Evolutionary conservation across 2,113 vertebrate species (phyloP), one percentile per base, ranked within the genome.

Genomic region (Oncorhynchus keta): DNA sequence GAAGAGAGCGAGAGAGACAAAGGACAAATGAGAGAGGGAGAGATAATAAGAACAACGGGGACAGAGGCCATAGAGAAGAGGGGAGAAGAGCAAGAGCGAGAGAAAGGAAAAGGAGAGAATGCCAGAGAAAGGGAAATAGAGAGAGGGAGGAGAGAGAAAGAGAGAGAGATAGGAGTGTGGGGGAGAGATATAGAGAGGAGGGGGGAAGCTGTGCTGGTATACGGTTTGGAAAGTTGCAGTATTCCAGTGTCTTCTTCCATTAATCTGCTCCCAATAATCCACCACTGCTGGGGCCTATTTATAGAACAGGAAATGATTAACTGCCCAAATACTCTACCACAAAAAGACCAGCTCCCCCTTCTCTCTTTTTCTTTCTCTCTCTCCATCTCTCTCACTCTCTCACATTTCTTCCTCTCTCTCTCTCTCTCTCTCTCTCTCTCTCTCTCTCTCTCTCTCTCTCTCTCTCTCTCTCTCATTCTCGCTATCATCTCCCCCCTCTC

Each of bases 251-350:
- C 11, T 67, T 84, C 35, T 85, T 74, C 74, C 83, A 91, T 91
- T 91, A 89, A 91, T 90, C 89, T 51, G 24, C 48, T 90, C 86
- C 81, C 77, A 85, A 90, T 90, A 90, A 88, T 90, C 86, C 84
- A 82, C 73, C 76, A 81, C 86, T 83, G 81, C 83, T 74, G 82
- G 85, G 74, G 69, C 81, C 88, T 91, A 91, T 91, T 90, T 89
- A 88, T 91, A 91, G 90, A 89, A 68, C 75, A 57, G 75, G 71
- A 76, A 82, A 90, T 90, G 88, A 91, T 90, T 91, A 91, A 89
- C 87, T 88, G 76, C 81, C 79, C 83, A 84, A 85, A 85, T 83
- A 35, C 82, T 82, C 81, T 83, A 84, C 88, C 88, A 86, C 87
- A 86, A 84, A 85, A 82, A 83, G 86, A 85, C 83, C 85, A 77